Percentiles rank a stretch among this genome's conserved stretches.
These are phyloP conservation scores for Virgularia gustaviana DNA, from an alignment of 92 coral and sea anemone species.

Conservation along the genomic window DNA sequence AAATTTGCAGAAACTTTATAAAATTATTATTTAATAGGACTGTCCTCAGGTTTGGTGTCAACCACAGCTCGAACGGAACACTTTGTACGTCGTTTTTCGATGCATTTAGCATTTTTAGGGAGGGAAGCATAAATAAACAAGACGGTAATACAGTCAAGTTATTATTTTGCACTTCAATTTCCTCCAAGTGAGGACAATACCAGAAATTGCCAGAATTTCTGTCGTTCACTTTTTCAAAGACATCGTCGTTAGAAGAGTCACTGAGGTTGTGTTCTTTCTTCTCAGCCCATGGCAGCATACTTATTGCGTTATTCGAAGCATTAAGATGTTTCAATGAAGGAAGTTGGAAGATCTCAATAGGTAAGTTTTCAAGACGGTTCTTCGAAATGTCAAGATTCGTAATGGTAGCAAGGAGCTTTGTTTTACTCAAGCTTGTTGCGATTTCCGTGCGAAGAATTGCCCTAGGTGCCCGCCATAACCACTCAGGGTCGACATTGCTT, in stretches of 20 bases:
- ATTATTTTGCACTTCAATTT: conserved; percentile 81
- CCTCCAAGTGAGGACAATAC: conserved; percentile 94
- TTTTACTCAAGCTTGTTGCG: conserved; percentile 46
- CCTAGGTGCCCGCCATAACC: conserved; percentile 79
- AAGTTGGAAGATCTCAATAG: conserved; percentile 76
- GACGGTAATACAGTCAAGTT: conserved; percentile 69
- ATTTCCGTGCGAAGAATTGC: conserved; percentile 66
- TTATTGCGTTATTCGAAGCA: conserved; percentile 67
- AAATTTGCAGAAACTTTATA: conserved; percentile 67
- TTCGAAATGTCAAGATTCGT: conserved; percentile 80
- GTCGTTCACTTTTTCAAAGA: conserved; percentile 55
- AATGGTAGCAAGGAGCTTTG: conserved; percentile 71
- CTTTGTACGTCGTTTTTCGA: conserved; percentile 72
- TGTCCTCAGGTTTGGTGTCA: conserved; percentile 70
- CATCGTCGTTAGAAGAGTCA: conserved; percentile 59
- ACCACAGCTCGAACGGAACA: conserved; percentile 96
- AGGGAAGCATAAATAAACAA: conserved; percentile 79
- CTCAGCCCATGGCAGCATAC: conserved; percentile 62
- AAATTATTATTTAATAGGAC: conserved; percentile 80
- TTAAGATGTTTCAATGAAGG: conserved; percentile 68
- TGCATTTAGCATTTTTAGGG: conserved; percentile 65
- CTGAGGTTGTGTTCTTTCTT: conserved; percentile 54
- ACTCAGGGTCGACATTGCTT: conserved; percentile 60
- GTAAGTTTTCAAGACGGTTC: conserved; percentile 67
- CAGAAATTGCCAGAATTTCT: conserved; percentile 74